A percentile compares a stretch with the other conserved stretches of the same genome.
Evolutionary conservation across 2,797 vertebrate genomes (phyloP).

Genomic region (Dipus sagitta): DNA sequence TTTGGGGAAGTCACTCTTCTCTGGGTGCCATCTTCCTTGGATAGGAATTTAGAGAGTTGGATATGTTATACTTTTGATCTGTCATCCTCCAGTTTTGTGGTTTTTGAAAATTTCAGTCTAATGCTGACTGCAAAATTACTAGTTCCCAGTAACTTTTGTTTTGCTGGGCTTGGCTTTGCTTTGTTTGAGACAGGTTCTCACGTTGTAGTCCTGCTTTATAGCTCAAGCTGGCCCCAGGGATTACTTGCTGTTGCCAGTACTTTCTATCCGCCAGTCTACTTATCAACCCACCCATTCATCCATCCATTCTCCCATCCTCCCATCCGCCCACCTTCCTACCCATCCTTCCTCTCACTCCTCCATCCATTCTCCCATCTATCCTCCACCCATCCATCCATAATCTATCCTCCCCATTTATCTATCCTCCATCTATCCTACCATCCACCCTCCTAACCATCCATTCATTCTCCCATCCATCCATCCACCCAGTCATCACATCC

Average conservation of each 20-base stretch:
- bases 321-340: too few species aligned
- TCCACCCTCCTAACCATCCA: not conserved
- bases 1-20: not conserved
- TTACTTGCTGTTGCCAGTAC: not conserved
- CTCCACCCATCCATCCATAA: fast-evolving
- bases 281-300: too few species aligned
- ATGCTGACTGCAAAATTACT: constrained; percentile 9
- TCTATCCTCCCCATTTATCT: too few species aligned
- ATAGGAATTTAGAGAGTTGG: not conserved
- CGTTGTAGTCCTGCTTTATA: not conserved
- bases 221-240: too few species aligned
- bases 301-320: not conserved
- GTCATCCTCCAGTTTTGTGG: not conserved
- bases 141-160: not conserved
- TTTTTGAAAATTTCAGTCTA: constrained; percentile 26
- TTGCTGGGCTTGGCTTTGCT: not conserved
- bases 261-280: not conserved
- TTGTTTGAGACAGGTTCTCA: not conserved
- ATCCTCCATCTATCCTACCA: not conserved
- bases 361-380: not conserved
- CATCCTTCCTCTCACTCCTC: too few species aligned
- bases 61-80: not conserved
- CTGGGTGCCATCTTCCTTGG: not conserved
- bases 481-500: not conserved
- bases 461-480: not conserved